Evolutionary conservation across 2,888 invertebrate genomes (phyloP).

Genomic region (Esperia sulphurella): DNA sequence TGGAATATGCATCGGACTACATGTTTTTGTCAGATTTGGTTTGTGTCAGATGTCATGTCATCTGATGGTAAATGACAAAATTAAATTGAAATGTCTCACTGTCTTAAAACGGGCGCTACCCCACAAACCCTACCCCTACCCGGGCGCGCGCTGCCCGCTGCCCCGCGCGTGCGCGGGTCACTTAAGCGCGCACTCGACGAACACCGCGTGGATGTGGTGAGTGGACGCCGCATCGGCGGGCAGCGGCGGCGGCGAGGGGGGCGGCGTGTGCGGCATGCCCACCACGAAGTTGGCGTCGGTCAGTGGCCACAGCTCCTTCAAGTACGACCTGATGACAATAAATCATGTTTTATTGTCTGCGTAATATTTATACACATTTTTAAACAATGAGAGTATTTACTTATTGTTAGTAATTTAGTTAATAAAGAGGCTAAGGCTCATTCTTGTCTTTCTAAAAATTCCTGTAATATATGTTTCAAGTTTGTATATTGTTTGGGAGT

Average conservation of each 20-base stretch:
- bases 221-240: constrained; percentile 16
- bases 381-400: too few relatives aligned
- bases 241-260: constrained; percentile 16
- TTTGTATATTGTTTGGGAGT: too few relatives aligned
- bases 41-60: too few relatives aligned
- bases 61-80: too few relatives aligned
- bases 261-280: constrained; percentile 26
- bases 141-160: not conserved
- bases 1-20: too few relatives aligned
- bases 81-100: too few relatives aligned
- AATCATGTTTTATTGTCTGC: not conserved
- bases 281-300: constrained; percentile 72
- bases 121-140: not conserved
- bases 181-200: constrained; percentile 74
- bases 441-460: too few relatives aligned
- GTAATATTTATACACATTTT: too few relatives aligned
- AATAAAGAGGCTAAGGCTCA: too few relatives aligned
- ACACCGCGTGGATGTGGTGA: constrained; percentile 33
- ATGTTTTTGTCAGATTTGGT: too few relatives aligned
- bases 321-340: constrained; percentile 57
- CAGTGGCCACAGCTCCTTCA: constrained; percentile 80
- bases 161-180: constrained; percentile 30
- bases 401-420: too few relatives aligned
- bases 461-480: too few relatives aligned
- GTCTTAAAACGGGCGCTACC: not conserved